These are phyloP conservation scores for Cryptosula pallasiana DNA, from an alignment of 2,888 invertebrate genomes.

Conservation along the genomic window DNA sequence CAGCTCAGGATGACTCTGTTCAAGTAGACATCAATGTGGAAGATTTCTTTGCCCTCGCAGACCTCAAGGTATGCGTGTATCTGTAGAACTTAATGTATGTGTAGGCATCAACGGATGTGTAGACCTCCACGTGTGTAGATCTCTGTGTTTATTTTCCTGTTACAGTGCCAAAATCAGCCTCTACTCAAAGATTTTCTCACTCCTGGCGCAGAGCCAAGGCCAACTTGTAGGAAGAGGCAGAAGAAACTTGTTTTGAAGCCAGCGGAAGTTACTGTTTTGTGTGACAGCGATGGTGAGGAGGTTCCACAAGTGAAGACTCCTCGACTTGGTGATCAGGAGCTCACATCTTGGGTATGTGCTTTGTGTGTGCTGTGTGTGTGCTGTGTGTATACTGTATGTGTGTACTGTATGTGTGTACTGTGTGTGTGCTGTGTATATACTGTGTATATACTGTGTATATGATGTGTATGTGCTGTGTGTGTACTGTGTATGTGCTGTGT, in stretches of 20 bases:
- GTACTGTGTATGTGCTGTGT: too few relatives aligned
- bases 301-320: background rate
- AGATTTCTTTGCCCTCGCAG: slow-evolving; percentile 24
- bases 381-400: too few relatives aligned
- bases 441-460: too few relatives aligned
- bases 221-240: background rate
- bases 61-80: slow-evolving; percentile 4
- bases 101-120: too few relatives aligned
- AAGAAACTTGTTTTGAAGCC: background rate
- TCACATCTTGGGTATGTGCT: slow-evolving; percentile 4
- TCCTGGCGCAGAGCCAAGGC: background rate
- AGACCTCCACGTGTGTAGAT: too few relatives aligned
- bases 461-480: too few relatives aligned
- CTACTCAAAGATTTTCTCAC: background rate
- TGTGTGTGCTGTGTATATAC: too few relatives aligned
- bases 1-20: slow-evolving; percentile 40
- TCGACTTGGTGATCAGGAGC: background rate
- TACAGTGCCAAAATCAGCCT: slow-evolving; percentile 12
- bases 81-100: background rate
- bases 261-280: background rate
- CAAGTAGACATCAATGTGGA: slow-evolving; percentile 21
- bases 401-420: too few relatives aligned
- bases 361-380: too few relatives aligned
- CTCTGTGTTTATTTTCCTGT: background rate
- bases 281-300: background rate